phyloP scores from a whole-genome alignment of 2,797 vertebrate genomes.

The Danio aesculapii region DNA sequence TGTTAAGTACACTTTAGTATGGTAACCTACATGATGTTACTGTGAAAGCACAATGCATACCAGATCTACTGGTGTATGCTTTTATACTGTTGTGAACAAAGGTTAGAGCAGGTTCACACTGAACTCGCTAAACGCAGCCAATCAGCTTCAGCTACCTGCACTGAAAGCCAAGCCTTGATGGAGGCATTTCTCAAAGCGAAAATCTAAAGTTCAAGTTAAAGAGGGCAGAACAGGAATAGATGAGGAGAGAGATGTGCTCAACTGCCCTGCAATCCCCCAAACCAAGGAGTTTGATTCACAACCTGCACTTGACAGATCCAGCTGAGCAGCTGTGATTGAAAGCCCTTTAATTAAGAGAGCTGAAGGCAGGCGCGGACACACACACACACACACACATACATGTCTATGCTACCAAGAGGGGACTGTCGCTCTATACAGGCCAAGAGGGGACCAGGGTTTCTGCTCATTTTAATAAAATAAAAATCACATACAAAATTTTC shows the following conservation, averaged over 20 bases:
- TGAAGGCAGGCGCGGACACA: constrained; percentile 23
- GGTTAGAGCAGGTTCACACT: not conserved
- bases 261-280: constrained; percentile 55
- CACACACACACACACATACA: not conserved
- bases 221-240: not conserved
- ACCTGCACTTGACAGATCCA: constrained; percentile 67
- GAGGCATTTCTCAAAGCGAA: constrained; percentile 6
- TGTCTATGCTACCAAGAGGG: too few species aligned
- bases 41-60: not conserved
- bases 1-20: too few species aligned
- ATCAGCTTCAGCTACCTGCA: not conserved
- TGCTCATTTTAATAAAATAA: too few species aligned
- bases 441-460: too few species aligned
- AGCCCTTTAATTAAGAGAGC: constrained; percentile 63
- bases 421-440: too few species aligned
- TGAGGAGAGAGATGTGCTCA: not conserved
- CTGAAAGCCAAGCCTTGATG: not conserved
- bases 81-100: not conserved
- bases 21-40: not conserved
- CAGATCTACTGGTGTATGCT: not conserved
- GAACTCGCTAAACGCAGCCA: not conserved
- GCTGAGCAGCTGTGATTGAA: constrained; percentile 68
- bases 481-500: too few species aligned
- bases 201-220: constrained; percentile 35
- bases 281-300: constrained; percentile 66